phyloP scores from a whole-genome alignment of 2,113 vertebrate genomes.

The Hemibagrus wyckioides region DNA sequence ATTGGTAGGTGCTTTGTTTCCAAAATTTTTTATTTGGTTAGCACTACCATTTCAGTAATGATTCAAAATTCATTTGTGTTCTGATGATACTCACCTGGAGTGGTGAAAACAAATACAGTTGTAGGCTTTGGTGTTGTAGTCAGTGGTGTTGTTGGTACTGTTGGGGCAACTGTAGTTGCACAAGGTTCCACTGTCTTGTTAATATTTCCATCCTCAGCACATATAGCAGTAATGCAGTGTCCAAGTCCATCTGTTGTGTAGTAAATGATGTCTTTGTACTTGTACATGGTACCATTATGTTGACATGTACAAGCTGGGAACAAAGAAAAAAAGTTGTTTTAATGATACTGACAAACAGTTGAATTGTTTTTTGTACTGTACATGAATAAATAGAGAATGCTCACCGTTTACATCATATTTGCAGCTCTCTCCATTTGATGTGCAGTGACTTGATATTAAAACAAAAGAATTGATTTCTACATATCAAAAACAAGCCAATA shows the following conservation, averaged over 20 bases:
- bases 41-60: background rate
- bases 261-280: conserved; percentile 76
- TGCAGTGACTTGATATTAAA: conserved; percentile 68
- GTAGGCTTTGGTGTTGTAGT: conserved; percentile 38
- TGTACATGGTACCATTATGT: conserved; percentile 72
- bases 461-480: conserved; percentile 12
- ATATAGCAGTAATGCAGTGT: conserved; percentile 80
- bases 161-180: background rate
- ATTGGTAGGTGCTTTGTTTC: background rate
- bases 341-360: background rate
- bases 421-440: conserved; percentile 59
- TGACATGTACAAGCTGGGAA: conserved; percentile 79
- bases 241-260: conserved; percentile 83
- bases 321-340: background rate
- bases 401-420: conserved; percentile 63
- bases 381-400: conserved; percentile 19
- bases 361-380: background rate
- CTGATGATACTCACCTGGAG: conserved; percentile 37
- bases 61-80: background rate
- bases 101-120: conserved; percentile 54
- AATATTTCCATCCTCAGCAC: conserved; percentile 75
- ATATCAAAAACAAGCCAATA: background rate
- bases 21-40: background rate
- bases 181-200: conserved; percentile 66
- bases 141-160: conserved; percentile 44